A percentile compares a stretch with the other conserved stretches of the same genome.
phyloP scores from a whole-genome alignment of 35 echinoderm and acorn worm species.

The Ptychodera flava region DNA sequence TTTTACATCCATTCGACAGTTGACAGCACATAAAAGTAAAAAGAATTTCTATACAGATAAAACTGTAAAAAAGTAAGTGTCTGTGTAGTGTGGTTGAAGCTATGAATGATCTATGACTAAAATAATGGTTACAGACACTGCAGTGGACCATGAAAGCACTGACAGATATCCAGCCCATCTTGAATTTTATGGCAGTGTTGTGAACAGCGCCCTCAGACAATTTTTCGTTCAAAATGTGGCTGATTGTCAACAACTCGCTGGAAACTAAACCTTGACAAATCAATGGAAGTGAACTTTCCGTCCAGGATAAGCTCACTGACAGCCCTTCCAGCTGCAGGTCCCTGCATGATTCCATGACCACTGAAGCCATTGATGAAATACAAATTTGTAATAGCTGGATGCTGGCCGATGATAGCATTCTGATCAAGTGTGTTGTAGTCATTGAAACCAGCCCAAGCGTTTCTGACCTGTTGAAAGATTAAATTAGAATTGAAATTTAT shows the following conservation, averaged over 20 bases:
- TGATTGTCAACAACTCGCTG: slow-evolving; percentile 40
- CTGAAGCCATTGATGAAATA: slow-evolving; percentile 79
- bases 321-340: slow-evolving; percentile 70
- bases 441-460: slow-evolving; percentile 94
- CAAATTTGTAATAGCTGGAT: slow-evolving; percentile 65
- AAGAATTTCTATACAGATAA: no score
- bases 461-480: slow-evolving; percentile 54
- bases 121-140: no score
- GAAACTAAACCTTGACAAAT: slow-evolving; percentile 63
- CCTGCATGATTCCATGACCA: slow-evolving; percentile 87
- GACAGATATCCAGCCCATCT: no score
- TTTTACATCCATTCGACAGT: no score
- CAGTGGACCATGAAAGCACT: no score
- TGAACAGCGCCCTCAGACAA: background rate
- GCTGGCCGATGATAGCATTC: slow-evolving; percentile 80
- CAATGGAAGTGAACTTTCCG: slow-evolving; percentile 41
- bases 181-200: no score
- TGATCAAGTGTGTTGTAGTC: slow-evolving; percentile 98
- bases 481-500: background rate
- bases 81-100: no score
- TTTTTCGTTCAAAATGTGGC: background rate
- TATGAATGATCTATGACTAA: no score
- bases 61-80: no score
- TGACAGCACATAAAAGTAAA: no score
- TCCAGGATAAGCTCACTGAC: slow-evolving; percentile 66